A percentile compares a stretch with the other conserved stretches of the same genome.
These are phyloP conservation scores for Yoshiicerus persimilis DNA, from an alignment of 1,140 invertebrate species.

Conservation along the genomic window DNA sequence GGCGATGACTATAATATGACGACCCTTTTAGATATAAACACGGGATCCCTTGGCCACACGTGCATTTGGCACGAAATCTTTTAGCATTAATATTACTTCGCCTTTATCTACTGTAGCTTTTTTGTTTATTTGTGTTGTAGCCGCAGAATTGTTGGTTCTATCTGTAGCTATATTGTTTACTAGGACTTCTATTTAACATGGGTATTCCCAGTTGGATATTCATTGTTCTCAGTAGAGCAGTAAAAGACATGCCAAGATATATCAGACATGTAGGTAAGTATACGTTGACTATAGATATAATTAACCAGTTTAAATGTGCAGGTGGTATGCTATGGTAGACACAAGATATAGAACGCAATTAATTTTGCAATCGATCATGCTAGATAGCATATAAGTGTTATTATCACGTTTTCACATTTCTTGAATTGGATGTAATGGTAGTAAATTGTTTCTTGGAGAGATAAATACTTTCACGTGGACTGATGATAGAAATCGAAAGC, in stretches of 20 bases:
- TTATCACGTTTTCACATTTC: constrained; percentile 13
- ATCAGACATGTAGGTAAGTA: neutral
- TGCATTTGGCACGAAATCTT: constrained; percentile 11
- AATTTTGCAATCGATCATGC: constrained; percentile 19
- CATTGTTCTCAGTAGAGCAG: neutral
- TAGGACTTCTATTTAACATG: neutral
- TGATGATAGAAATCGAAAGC: neutral
- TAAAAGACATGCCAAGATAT: neutral
- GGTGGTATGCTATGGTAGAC: neutral
- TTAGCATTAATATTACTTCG: neutral
- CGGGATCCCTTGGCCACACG: constrained; percentile 1
- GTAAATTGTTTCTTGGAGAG: constrained; percentile 12
- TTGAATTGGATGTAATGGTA: neutral
- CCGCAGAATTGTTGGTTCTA: neutral
- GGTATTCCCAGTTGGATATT: neutral
- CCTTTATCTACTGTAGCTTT: neutral
- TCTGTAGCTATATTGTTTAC: neutral
- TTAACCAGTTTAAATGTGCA: neutral
- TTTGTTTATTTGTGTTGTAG: neutral
- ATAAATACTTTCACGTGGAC: neutral
- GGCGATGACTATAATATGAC: neutral
- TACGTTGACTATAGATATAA: neutral
- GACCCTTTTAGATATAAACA: constrained; percentile 16
- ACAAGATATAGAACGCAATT: neutral
- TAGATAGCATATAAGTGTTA: neutral